Percentiles rank a stretch among this genome's conserved stretches.
Evolutionary conservation across 23 tunicate genomes (phyloP).

Genomic region (Halocynthia aurantium): DNA sequence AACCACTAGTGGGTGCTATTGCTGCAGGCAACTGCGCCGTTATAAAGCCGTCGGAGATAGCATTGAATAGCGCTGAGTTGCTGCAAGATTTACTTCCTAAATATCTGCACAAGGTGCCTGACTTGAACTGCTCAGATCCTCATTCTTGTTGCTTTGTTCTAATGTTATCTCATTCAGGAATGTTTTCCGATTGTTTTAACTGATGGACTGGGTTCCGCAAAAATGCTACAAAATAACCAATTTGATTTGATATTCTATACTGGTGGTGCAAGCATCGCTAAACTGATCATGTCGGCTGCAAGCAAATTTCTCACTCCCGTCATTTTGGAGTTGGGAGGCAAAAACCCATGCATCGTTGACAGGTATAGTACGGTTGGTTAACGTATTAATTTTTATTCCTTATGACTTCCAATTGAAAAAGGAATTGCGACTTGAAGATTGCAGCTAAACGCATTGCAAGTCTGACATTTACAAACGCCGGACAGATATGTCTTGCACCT

Average conservation of each 20-base stretch:
- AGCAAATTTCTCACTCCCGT: slow-evolving; percentile 76
- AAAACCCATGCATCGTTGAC: slow-evolving; percentile 69
- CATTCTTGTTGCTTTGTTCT: no score
- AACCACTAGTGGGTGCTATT: slow-evolving; percentile 61
- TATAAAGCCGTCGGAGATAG: slow-evolving; percentile 64
- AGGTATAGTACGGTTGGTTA: background rate
- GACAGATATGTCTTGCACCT: slow-evolving; percentile 78
- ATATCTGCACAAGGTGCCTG: slow-evolving; percentile 32
- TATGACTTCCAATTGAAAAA: background rate
- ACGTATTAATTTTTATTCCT: background rate
- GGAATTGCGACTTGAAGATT: slow-evolving; percentile 22
- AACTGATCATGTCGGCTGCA: slow-evolving; percentile 66
- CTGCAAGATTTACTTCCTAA: slow-evolving; percentile 25
- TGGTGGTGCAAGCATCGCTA: slow-evolving; percentile 69
- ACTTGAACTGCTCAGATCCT: background rate
- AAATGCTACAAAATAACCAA: slow-evolving; percentile 25
- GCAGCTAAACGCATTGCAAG: slow-evolving; percentile 56
- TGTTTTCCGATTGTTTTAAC: slow-evolving; percentile 58
- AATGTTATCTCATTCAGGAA: background rate
- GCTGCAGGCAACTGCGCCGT: slow-evolving; percentile 78
- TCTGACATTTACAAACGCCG: slow-evolving; percentile 42
- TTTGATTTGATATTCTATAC: slow-evolving; percentile 81
- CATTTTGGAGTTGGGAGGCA: slow-evolving; percentile 86
- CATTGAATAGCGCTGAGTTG: slow-evolving; percentile 27
- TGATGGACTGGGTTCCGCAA: slow-evolving; percentile 38